phyloP scores from a whole-genome alignment of 92 coral and sea anemone genomes.

The Umimayanthus chanpuru region DNA sequence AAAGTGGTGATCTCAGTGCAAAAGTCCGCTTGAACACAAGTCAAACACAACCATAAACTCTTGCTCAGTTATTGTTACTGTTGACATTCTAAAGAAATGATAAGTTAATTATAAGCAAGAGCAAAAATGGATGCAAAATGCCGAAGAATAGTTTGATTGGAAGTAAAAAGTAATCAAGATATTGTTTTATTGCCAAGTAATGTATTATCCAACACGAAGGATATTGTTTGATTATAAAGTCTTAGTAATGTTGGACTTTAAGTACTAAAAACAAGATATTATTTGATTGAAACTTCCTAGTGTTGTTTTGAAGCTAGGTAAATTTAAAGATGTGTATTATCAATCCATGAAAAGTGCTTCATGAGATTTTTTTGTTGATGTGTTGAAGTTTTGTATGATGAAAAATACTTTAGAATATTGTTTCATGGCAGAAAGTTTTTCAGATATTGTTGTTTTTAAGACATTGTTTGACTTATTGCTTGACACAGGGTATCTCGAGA shows the following conservation, averaged over 20 bases:
- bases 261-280: not conserved
- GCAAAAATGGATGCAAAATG: not conserved
- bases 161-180: not conserved
- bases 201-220: not conserved
- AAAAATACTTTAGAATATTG: constrained; percentile 11
- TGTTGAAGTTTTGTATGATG: constrained; percentile 9
- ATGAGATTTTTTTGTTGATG: constrained; percentile 3
- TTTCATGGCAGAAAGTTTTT: constrained; percentile 8
- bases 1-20: constrained; percentile 1
- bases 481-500: not conserved
- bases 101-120: not conserved
- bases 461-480: not conserved
- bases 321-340: constrained; percentile 4
- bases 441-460: constrained; percentile 4
- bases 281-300: constrained; percentile 20
- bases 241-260: constrained; percentile 1
- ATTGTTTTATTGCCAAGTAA: not conserved
- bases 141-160: not conserved
- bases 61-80: not conserved
- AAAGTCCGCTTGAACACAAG: constrained; percentile 1
- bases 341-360: constrained; percentile 5
- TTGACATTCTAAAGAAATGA: not conserved
- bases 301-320: constrained; percentile 17
- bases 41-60: not conserved
- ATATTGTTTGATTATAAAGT: constrained; percentile 14